phyloP scores from a whole-genome alignment of 92 coral and sea anemone species.

The Heliopora coerulea region DNA sequence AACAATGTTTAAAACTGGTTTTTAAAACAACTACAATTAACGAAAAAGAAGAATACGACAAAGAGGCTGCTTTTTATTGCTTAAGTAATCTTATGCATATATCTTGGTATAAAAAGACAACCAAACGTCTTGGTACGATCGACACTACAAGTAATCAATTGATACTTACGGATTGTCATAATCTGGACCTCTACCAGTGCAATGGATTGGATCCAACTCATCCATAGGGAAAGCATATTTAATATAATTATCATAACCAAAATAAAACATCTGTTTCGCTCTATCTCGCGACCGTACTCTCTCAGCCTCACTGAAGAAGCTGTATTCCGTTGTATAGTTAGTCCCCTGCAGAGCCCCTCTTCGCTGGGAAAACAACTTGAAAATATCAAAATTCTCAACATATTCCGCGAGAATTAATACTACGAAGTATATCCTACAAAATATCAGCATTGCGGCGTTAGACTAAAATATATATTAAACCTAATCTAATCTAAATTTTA shows the following conservation, averaged over 20 bases:
- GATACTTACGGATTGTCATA: conserved; percentile 81
- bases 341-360: neutral
- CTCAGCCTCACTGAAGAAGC: conserved; percentile 71
- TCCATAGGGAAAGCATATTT: conserved; percentile 91
- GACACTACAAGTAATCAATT: too few species aligned
- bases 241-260: conserved; percentile 93
- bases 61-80: too few species aligned
- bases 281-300: conserved; percentile 72
- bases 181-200: conserved; percentile 97
- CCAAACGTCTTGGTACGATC: too few species aligned
- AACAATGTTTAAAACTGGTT: too few species aligned
- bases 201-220: conserved; percentile 94
- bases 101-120: too few species aligned
- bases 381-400: conserved; percentile 37
- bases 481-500: neutral
- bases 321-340: conserved; percentile 45
- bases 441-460: neutral
- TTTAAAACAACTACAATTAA: too few species aligned
- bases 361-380: conserved; percentile 15
- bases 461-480: neutral
- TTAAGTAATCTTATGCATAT: too few species aligned
- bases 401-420: neutral
- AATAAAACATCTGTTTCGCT: conserved; percentile 87
- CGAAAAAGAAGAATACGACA: too few species aligned
- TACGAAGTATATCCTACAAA: neutral